phyloP scores from a whole-genome alignment of 2,888 invertebrate genomes.

The Onchidella celtica region DNA sequence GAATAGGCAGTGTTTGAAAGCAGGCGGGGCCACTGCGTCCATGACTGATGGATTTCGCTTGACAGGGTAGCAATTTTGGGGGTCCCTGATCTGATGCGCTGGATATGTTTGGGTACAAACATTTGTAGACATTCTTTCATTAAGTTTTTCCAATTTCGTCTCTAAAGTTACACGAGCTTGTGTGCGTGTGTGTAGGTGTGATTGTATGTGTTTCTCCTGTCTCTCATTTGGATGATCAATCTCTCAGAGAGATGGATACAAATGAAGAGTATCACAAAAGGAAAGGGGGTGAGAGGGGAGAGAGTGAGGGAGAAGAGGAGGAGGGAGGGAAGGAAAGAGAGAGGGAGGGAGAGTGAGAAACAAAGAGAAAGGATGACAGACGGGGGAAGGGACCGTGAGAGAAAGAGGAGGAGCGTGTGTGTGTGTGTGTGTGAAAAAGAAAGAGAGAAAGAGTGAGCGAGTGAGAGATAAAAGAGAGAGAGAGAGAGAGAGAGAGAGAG shows the following conservation, averaged over 20 bases:
- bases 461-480: neutral
- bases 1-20: no score
- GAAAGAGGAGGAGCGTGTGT: neutral
- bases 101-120: no score
- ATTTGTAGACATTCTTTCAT: no score
- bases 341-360: neutral
- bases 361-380: neutral
- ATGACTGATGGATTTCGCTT: no score
- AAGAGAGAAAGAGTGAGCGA: neutral
- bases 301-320: neutral
- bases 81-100: no score
- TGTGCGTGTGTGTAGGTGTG: neutral
- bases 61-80: no score
- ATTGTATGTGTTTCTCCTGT: no score
- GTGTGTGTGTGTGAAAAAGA: neutral
- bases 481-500: slow-evolving; percentile 28
- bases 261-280: neutral
- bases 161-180: neutral
- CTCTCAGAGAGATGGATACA: neutral
- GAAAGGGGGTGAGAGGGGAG: neutral
- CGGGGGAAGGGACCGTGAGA: no score
- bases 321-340: neutral
- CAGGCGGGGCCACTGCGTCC: no score
- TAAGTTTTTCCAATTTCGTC: no score
- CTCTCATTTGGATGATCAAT: no score